phyloP scores from a whole-genome alignment of 2,797 vertebrate species.

The Coreius guichenoti region DNA sequence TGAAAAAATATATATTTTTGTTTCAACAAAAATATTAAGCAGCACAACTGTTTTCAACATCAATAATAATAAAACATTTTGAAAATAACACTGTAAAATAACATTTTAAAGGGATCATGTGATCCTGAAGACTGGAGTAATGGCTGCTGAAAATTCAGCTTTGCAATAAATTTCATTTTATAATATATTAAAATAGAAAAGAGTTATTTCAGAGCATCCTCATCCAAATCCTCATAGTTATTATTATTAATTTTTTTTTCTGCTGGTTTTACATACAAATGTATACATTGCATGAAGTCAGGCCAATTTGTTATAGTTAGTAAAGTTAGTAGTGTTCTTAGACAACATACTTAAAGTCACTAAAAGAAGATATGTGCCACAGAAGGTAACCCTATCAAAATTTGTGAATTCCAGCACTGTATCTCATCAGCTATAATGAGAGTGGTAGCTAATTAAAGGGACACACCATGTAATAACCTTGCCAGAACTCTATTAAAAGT shows the following conservation, averaged over 20 bases:
- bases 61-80: no score
- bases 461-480: conserved; percentile 71
- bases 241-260: not conserved
- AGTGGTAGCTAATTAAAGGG: conserved; percentile 72
- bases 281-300: not conserved
- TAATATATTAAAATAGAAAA: no score
- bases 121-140: no score
- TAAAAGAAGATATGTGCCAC: not conserved
- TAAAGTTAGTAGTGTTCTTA: not conserved
- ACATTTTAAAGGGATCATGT: no score
- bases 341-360: conserved; percentile 60
- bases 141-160: no score
- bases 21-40: not conserved
- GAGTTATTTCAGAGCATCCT: no score
- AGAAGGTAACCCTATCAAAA: conserved; percentile 66
- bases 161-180: no score
- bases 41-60: not conserved
- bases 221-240: no score
- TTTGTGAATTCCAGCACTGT: conserved; percentile 63
- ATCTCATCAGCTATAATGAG: conserved; percentile 70
- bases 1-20: not conserved
- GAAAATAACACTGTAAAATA: no score
- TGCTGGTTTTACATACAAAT: not conserved
- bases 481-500: conserved; percentile 62
- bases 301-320: not conserved